These are phyloP conservation scores for Molanna angustata DNA, from an alignment of 2,888 invertebrate species.

Conservation along the genomic window DNA sequence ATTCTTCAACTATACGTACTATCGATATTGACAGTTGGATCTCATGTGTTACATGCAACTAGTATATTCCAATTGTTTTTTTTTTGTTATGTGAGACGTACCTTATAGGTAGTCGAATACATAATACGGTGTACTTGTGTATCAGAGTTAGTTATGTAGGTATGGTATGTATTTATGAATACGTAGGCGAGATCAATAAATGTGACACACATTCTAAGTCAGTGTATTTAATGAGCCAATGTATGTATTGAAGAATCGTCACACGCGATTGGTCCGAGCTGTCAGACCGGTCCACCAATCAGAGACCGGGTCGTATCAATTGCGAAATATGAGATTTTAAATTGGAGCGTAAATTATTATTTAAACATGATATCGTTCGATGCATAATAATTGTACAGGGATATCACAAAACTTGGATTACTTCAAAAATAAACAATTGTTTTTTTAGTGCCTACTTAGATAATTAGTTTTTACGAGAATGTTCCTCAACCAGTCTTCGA, in stretches of 20 bases:
- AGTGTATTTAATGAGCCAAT: slow-evolving; percentile 20
- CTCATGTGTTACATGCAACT: too few species aligned
- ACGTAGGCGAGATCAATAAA: slow-evolving; percentile 6
- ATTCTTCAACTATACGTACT: too few species aligned
- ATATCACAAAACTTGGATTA: not conserved
- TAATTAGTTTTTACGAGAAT: too few species aligned
- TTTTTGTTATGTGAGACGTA: too few species aligned
- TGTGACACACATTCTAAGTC: slow-evolving; percentile 16
- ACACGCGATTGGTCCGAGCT: slow-evolving; percentile 15
- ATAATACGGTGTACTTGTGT: too few species aligned
- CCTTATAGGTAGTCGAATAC: too few species aligned
- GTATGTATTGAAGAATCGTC: slow-evolving; percentile 18
- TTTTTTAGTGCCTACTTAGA: too few species aligned
- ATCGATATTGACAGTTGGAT: too few species aligned
- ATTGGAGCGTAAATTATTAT: slow-evolving; percentile 25
- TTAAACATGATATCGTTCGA: not conserved
- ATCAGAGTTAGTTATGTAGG: too few species aligned
- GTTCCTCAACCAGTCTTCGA: too few species aligned
- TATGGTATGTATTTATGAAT: not conserved
- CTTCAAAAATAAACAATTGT: too few species aligned
- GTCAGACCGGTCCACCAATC: slow-evolving; percentile 23
- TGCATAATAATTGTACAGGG: slow-evolving; percentile 4
- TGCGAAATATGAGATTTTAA: slow-evolving; percentile 29
- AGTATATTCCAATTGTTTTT: too few species aligned
- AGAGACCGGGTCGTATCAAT: slow-evolving; percentile 17